phyloP scores from a whole-genome alignment of 2,888 invertebrate genomes.

The Macrosoma leucophasiata region DNA sequence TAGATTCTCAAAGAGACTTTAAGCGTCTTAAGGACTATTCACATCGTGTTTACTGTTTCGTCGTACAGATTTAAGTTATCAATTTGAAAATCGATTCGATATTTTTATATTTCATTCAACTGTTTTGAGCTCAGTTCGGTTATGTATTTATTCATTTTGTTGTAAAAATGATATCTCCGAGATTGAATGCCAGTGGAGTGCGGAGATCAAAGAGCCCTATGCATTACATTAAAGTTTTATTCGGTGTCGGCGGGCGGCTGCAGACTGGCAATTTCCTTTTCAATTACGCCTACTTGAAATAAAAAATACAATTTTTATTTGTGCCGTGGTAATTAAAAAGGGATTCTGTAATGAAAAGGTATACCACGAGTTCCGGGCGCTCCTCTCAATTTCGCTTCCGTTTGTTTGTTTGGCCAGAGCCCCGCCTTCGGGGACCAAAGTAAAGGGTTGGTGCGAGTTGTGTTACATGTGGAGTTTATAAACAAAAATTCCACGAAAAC shows the following conservation, averaged over 20 bases:
- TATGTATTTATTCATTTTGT: slow-evolving; percentile 26
- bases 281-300: slow-evolving; percentile 74
- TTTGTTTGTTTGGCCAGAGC: slow-evolving; percentile 64
- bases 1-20: no score
- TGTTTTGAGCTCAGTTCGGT: no score
- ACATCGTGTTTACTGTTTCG: no score
- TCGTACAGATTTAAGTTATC: no score
- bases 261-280: slow-evolving; percentile 70
- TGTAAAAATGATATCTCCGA: slow-evolving; percentile 52
- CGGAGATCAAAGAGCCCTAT: slow-evolving; percentile 72
- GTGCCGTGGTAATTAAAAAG: slow-evolving; percentile 73
- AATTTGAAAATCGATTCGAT: slow-evolving; percentile 4
- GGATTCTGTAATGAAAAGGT: slow-evolving; percentile 75
- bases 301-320: slow-evolving; percentile 73
- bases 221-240: slow-evolving; percentile 75
- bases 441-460: slow-evolving; percentile 54
- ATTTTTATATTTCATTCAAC: no score
- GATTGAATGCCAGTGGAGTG: slow-evolving; percentile 62
- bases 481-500: no score
- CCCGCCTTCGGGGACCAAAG: slow-evolving; percentile 58
- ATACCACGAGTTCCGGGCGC: slow-evolving; percentile 70
- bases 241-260: slow-evolving; percentile 56
- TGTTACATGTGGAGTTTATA: slow-evolving; percentile 42
- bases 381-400: slow-evolving; percentile 73
- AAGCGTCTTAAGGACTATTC: no score